Conservation (phyloP, 1,140 invertebrate species). For the Holotrichia oblita region DNA sequence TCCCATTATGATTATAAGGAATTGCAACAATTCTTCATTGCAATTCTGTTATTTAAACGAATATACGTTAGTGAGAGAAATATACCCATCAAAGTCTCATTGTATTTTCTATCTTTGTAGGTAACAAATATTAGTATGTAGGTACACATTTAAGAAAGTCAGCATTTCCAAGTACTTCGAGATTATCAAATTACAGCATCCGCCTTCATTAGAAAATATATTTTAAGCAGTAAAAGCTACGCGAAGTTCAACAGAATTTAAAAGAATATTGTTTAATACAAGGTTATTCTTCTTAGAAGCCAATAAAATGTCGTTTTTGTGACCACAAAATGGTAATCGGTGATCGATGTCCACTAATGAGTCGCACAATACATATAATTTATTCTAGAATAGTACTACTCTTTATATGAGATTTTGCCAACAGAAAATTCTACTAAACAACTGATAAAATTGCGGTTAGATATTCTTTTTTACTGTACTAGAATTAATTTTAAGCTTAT, state of each 20-base stretch:
- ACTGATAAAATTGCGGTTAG: conserved; percentile 1
- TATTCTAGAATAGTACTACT: neutral
- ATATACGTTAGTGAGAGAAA: too few species aligned
- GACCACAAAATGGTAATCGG: neutral
- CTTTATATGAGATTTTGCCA: too few species aligned
- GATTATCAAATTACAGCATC: neutral
- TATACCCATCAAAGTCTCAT: too few species aligned
- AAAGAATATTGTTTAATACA: neutral
- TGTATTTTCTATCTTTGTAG: too few species aligned
- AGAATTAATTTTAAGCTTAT: neutral
- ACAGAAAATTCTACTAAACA: too few species aligned
- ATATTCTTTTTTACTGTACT: neutral
- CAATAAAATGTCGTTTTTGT: neutral
- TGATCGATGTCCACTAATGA: neutral
- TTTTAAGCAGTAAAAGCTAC: neutral
- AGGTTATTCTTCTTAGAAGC: neutral
- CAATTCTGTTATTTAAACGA: too few species aligned
- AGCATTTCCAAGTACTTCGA: neutral
- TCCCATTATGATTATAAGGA: too few species aligned
- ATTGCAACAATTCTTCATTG: too few species aligned
- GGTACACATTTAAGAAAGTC: too few species aligned
- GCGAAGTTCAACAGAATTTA: neutral
- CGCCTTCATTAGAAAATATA: neutral
- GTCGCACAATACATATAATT: neutral
- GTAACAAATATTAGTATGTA: too few species aligned